Evolutionary conservation across 30 jellyfish, hydroid and myxozoan genomes (phyloP).

Genomic region (Pseudorhiza aurosa): DNA sequence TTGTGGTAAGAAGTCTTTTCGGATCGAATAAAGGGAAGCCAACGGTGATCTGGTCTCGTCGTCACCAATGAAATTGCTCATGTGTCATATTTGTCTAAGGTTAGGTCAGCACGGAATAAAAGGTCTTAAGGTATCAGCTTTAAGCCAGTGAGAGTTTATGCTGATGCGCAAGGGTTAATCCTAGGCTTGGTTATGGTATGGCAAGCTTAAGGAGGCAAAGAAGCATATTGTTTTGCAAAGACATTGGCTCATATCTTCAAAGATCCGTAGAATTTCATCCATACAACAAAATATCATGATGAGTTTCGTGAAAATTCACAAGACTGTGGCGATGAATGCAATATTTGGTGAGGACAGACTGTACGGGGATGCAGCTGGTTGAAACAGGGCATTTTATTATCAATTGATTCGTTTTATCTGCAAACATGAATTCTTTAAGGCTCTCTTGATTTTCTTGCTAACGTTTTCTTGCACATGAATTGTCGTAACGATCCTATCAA

Average conservation of each 20-base stretch:
- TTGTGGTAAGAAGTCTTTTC: constrained; percentile 10
- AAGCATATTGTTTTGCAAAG: neutral
- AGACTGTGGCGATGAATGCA: no score
- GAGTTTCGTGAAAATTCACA: no score
- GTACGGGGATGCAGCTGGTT: no score
- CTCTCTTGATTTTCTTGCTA: no score
- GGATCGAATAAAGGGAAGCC: neutral
- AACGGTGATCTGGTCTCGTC: neutral
- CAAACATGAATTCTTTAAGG: no score
- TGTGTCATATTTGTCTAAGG: constrained; percentile 20
- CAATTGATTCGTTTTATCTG: no score
- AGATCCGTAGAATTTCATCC: no score
- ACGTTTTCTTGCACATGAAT: no score
- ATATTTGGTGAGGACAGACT: no score
- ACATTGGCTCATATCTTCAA: constrained; percentile 3
- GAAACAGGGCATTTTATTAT: no score
- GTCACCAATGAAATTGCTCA: constrained; percentile 4
- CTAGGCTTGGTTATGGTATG: constrained; percentile 6
- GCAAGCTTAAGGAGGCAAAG: constrained; percentile 9
- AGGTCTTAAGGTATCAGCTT: constrained; percentile 3
- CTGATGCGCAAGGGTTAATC: constrained; percentile 9
- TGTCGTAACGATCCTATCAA: no score
- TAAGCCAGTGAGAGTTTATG: constrained; percentile 11
- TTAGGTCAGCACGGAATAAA: neutral
- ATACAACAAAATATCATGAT: no score